Evolutionary conservation across 2,888 invertebrate species (phyloP), one percentile per base, ranked within the genome.

Genomic region (Microctonus hyperodae): DNA sequence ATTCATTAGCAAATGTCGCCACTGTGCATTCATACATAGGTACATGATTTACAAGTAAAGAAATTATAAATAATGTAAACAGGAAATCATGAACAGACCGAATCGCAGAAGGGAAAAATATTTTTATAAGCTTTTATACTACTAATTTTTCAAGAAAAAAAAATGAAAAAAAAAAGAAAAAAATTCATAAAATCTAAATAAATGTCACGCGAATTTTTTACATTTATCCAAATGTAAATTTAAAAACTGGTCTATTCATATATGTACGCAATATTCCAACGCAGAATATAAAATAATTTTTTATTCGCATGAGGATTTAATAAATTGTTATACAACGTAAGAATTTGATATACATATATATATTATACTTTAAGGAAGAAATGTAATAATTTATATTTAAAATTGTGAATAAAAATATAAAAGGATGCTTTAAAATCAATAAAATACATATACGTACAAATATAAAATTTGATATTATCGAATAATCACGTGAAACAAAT

Each of bases 41-140:
- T 2, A 20, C 16, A n/a, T 44, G 16, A 44, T n/a, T 20, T 16
- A 7, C 0, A 7, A 16, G 44, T 20, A 44, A n/a, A n/a, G n/a
- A n/a, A 16, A n/a, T 6, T n/a, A 44, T 6, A 44, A 4, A 5
- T n/a, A 40, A n/a, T n/a, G 5, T n/a, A 5, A 11, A 13, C n/a
- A 44, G 4, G n/a, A n/a, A 37, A n/a, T 23, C 44, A 59, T 16
- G 16, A 28, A 48, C 28, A 28, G 7, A 16, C 16, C 23, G 11
- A 25, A 20, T 10, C 5, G 16, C 25, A 25, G 28, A 23, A 31
- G 25, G 23, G 44, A 44, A 56, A 75, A 73, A 73, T 80, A 80
- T 80, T 81, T 80, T 79, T 79, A 64, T 80, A 80, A 76, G 72
- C 70, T 75, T 78, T 78, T 78, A 69, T 73, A 74, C 59, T 28